These are phyloP conservation scores for Bombylius major DNA, from an alignment of 2,888 invertebrate genomes.

Conservation along the genomic window DNA sequence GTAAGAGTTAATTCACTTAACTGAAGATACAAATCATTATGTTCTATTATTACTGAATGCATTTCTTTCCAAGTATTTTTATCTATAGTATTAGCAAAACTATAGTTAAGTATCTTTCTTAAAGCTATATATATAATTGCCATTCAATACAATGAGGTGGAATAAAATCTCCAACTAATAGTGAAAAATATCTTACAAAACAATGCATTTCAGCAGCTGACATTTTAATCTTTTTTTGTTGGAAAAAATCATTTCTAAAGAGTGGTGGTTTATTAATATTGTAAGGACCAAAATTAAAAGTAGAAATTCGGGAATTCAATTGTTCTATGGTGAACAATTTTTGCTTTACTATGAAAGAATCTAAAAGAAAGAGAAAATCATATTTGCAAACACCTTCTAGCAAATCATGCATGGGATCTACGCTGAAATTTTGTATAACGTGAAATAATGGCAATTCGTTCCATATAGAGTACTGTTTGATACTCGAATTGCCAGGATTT, in stretches of 20 bases:
- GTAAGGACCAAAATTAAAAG: neutral
- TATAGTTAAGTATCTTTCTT: neutral
- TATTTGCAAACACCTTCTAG: conserved; percentile 1
- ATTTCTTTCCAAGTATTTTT: neutral
- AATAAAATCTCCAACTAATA: neutral
- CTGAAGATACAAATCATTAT: neutral
- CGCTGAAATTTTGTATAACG: neutral
- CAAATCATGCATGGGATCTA: conserved; percentile 1
- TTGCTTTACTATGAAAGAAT: neutral
- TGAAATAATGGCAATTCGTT: neutral
- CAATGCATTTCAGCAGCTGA: neutral
- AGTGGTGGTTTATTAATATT: neutral
- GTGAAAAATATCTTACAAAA: neutral
- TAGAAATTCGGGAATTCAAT: neutral
- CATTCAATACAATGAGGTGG: neutral
- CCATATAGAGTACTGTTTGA: conserved; percentile 3
- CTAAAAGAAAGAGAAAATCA: neutral
- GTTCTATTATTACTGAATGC: neutral
- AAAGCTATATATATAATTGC: neutral
- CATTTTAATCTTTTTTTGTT: neutral
- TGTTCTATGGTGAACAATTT: neutral
- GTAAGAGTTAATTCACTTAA: neutral
- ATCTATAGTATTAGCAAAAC: neutral
- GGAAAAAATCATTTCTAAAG: neutral
- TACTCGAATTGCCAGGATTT: neutral